A percentile compares a stretch with the other conserved stretches of the same genome.
phyloP scores from a whole-genome alignment of 2,113 vertebrate species.

The Mastomys coucha region DNA sequence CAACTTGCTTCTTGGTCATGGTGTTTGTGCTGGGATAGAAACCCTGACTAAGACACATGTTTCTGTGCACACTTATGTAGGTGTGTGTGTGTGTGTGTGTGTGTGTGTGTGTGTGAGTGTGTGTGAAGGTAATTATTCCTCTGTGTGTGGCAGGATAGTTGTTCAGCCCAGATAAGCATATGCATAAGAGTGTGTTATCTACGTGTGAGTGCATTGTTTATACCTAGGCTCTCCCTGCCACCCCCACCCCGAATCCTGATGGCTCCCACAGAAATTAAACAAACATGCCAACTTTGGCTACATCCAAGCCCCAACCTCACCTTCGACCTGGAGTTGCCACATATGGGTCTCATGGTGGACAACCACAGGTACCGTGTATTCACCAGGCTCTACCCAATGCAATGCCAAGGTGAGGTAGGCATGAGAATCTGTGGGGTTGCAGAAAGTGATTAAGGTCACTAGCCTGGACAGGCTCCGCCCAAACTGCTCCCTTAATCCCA shows the following conservation, averaged over 20 bases:
- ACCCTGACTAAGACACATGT: too few species aligned
- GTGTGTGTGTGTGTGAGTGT: neutral
- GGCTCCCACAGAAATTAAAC: neutral
- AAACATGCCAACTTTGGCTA: neutral
- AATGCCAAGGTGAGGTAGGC: slow-evolving; percentile 90
- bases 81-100: neutral
- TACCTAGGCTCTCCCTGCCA: neutral
- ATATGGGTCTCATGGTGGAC: slow-evolving; percentile 88
- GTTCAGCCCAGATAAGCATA: neutral
- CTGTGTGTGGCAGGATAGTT: neutral
- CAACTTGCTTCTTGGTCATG: too few species aligned
- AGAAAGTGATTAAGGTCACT: neutral
- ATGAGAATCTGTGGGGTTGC: slow-evolving; percentile 86
- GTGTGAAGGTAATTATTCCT: neutral
- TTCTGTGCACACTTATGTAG: neutral
- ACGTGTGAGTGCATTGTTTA: neutral
- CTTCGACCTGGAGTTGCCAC: slow-evolving; percentile 89
- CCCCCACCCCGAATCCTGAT: too few species aligned
- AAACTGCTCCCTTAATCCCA: neutral
- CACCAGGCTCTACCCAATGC: slow-evolving; percentile 88
- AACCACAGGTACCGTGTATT: slow-evolving; percentile 88
- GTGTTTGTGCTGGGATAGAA: too few species aligned
- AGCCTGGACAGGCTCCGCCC: neutral
- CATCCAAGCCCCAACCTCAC: slow-evolving; percentile 78
- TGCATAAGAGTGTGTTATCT: neutral